phyloP scores from a whole-genome alignment of 2,888 invertebrate genomes.

The Heteromurus nitidus region DNA sequence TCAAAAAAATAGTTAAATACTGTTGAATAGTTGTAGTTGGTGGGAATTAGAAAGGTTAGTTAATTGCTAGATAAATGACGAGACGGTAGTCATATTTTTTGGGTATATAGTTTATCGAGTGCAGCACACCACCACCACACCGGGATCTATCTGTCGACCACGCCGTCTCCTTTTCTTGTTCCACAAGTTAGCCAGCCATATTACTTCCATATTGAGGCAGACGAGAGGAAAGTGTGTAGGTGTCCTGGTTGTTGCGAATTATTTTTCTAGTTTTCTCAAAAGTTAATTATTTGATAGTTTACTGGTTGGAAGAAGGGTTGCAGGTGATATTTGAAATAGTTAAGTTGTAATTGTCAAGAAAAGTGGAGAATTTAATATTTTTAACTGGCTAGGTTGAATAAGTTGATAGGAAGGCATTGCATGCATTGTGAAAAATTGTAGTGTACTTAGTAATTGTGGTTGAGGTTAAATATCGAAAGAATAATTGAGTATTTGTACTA shows the following conservation, averaged over 20 bases:
- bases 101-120: no score
- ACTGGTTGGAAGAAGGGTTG: background rate
- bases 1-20: background rate
- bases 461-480: no score
- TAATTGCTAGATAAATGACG: conserved; percentile 27
- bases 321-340: background rate
- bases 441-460: no score
- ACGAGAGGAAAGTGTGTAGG: conserved; percentile 50
- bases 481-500: no score
- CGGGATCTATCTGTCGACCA: conserved; percentile 37
- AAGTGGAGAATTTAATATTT: background rate
- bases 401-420: no score
- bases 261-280: no score
- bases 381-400: no score
- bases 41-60: background rate
- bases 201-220: conserved; percentile 53
- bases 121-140: no score
- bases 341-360: background rate
- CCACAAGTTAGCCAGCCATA: conserved; percentile 47
- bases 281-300: background rate
- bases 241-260: no score
- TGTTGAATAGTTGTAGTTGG: background rate
- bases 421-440: no score
- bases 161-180: conserved; percentile 34
- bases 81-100: conserved; percentile 7